These are phyloP conservation scores for Octomys mimax DNA, from an alignment of 2,797 vertebrate species.

Conservation along the genomic window DNA sequence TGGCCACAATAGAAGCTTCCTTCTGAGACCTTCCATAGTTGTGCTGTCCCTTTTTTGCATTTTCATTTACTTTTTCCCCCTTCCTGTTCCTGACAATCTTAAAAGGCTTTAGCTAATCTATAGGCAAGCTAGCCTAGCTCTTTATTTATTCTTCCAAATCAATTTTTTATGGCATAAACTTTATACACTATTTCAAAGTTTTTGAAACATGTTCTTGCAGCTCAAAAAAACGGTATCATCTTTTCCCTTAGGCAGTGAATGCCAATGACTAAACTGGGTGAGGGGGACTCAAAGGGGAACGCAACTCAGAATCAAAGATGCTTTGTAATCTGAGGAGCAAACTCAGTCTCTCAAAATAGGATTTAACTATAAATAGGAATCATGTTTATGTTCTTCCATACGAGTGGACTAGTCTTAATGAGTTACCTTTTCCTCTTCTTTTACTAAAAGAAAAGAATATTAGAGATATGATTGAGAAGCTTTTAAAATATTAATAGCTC, in stretches of 20 bases:
- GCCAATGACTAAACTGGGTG: not conserved
- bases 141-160: constrained; percentile 60
- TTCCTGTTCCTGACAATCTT: not conserved
- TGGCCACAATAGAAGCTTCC: not conserved
- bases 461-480: not conserved
- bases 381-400: not conserved
- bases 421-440: not conserved
- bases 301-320: not conserved
- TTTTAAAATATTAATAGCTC: not conserved
- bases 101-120: constrained; percentile 4
- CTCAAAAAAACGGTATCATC: constrained; percentile 20
- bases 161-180: constrained; percentile 59
- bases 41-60: not conserved
- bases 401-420: not conserved
- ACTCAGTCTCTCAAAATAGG: not conserved
- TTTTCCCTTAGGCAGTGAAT: constrained; percentile 7
- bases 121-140: not conserved
- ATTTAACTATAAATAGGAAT: not conserved
- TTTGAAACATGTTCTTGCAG: constrained; percentile 17
- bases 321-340: not conserved
- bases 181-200: constrained; percentile 36
- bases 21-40: not conserved
- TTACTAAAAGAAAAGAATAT: not conserved
- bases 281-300: not conserved
- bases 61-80: not conserved